Percentiles rank a stretch among this genome's conserved stretches.
These are phyloP conservation scores for Sphaeridia pumilis DNA, from an alignment of 2,888 invertebrate genomes.

Conservation along the genomic window DNA sequence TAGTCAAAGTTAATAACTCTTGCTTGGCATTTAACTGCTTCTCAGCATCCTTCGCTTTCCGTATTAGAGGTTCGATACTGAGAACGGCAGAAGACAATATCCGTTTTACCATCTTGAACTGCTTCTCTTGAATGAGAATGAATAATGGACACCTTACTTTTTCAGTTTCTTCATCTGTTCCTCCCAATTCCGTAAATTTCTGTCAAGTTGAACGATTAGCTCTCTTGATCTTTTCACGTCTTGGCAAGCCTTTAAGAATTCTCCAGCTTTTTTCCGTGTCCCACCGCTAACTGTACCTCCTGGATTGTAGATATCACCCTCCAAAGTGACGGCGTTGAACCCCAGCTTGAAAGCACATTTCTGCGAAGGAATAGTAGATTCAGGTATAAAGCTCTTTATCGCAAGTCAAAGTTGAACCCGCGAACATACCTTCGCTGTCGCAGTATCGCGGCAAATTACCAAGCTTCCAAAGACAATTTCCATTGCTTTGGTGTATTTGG, in stretches of 20 bases:
- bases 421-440: conserved; percentile 53
- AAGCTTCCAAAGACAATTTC: conserved; percentile 74
- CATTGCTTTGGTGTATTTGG: conserved; percentile 61
- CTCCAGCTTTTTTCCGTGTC: conserved; percentile 36
- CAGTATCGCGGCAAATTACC: conserved; percentile 71
- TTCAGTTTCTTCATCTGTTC: neutral
- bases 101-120: too few relatives aligned
- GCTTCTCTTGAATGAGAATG: neutral
- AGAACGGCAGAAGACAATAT: neutral
- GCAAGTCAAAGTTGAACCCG: neutral
- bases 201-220: conserved; percentile 8
- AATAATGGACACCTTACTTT: neutral
- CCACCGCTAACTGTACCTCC: conserved; percentile 84
- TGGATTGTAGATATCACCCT: conserved; percentile 86
- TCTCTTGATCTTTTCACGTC: conserved; percentile 7
- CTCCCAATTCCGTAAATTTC: neutral
- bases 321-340: conserved; percentile 57
- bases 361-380: neutral
- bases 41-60: conserved; percentile 18
- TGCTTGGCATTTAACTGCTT: conserved; percentile 18
- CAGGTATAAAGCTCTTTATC: neutral
- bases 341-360: conserved; percentile 38
- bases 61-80: conserved; percentile 20
- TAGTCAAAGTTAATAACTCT: conserved; percentile 20
- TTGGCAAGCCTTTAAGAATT: conserved; percentile 12